Percentiles rank a stretch among this genome's conserved stretches.
phyloP scores from a whole-genome alignment of 2,888 invertebrate genomes.

The Synanthedon tipuliformis region DNA sequence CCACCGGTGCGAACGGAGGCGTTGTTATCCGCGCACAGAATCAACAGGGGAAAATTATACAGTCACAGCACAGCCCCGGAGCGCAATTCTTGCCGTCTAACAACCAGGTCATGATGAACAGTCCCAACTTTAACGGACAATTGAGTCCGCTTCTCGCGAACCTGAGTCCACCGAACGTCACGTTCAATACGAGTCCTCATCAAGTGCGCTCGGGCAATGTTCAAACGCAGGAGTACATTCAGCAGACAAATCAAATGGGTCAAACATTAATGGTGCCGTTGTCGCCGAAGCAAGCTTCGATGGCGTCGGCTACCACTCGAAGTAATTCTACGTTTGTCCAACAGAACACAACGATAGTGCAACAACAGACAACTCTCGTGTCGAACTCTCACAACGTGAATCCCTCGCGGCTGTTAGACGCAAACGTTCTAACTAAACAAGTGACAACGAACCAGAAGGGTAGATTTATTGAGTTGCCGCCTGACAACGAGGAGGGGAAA shows the following conservation, averaged over 20 bases:
- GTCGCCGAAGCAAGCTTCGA: slow-evolving; percentile 70
- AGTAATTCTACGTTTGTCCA: slow-evolving; percentile 82
- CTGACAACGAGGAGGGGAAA: slow-evolving; percentile 18
- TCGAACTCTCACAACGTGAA: slow-evolving; percentile 71
- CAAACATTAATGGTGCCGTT: slow-evolving; percentile 80
- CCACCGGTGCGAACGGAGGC: slow-evolving; percentile 76
- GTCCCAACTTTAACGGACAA: slow-evolving; percentile 79
- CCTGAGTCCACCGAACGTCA: slow-evolving; percentile 77
- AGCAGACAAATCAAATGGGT: slow-evolving; percentile 77
- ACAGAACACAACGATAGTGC: slow-evolving; percentile 87
- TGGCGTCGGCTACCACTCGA: slow-evolving; percentile 67
- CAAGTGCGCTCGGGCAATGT: slow-evolving; percentile 64
- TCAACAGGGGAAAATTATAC: slow-evolving; percentile 77
- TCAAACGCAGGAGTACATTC: slow-evolving; percentile 76
- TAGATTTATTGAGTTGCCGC: slow-evolving; percentile 24
- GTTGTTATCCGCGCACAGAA: slow-evolving; percentile 84
- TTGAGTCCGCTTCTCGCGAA: slow-evolving; percentile 83
- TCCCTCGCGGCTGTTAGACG: slow-evolving; percentile 63
- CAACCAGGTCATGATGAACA: slow-evolving; percentile 81
- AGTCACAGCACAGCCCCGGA: slow-evolving; percentile 75
- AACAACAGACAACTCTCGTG: slow-evolving; percentile 83
- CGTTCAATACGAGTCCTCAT: slow-evolving; percentile 69
- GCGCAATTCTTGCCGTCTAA: slow-evolving; percentile 81
- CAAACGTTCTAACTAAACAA: slow-evolving; percentile 61
- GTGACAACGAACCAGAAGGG: slow-evolving; percentile 23